Evolutionary conservation across 2,797 vertebrate genomes (phyloP).

Genomic region (Hippoglossus hippoglossus): DNA sequence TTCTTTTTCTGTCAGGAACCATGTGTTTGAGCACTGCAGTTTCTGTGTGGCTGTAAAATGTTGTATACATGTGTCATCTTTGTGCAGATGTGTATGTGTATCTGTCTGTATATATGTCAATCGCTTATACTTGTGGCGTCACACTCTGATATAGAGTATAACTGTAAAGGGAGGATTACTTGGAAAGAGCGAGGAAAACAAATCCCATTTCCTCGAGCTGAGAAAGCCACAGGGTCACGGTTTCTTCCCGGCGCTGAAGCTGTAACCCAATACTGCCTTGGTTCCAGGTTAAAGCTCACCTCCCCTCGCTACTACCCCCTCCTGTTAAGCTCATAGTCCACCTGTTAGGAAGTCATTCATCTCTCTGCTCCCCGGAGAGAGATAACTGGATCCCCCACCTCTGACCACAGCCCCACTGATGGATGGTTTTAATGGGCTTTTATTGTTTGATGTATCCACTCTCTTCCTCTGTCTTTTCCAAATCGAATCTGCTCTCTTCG

Average conservation of each 20-base stretch:
- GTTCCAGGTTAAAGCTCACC: slow-evolving; percentile 64
- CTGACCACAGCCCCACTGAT: slow-evolving; percentile 48
- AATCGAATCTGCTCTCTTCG: slow-evolving; percentile 32
- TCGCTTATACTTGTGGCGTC: not conserved
- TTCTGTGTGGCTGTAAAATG: not conserved
- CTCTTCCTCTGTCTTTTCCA: slow-evolving; percentile 29
- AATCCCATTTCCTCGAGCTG: slow-evolving; percentile 61
- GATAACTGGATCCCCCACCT: slow-evolving; percentile 62
- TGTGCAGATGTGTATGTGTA: not conserved
- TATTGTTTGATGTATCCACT: slow-evolving; percentile 54
- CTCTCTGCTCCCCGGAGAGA: slow-evolving; percentile 54
- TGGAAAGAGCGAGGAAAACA: slow-evolving; percentile 60
- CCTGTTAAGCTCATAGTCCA: slow-evolving; percentile 61
- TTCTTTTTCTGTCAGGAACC: not conserved
- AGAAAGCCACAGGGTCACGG: slow-evolving; percentile 57
- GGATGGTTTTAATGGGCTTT: slow-evolving; percentile 57
- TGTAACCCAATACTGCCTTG: slow-evolving; percentile 69
- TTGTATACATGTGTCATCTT: not conserved
- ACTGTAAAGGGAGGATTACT: slow-evolving; percentile 50
- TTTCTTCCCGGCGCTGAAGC: slow-evolving; percentile 64
- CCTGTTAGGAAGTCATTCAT: slow-evolving; percentile 82
- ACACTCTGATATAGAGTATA: not conserved
- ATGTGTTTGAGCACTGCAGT: not conserved
- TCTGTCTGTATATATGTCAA: not conserved
- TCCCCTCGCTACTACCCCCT: slow-evolving; percentile 5